Base-by-base conservation (phyloP, 2,888 invertebrate genomes). In the Rhagium mordax region DNA sequence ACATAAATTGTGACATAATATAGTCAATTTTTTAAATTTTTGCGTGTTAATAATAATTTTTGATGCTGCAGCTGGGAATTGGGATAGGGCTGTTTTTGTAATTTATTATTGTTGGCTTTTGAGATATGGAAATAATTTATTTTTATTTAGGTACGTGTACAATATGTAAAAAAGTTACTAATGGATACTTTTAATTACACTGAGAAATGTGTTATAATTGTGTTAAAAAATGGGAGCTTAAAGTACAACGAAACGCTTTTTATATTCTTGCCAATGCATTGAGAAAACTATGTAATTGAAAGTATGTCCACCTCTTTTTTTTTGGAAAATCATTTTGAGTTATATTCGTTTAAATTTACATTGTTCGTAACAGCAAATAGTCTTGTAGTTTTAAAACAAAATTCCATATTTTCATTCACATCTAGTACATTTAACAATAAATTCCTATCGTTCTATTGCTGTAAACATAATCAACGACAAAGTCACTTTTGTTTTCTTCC, bases 241-340 rank as follows among this genome's bases (percentile, higher is more conserved):
- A 62, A 74, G 74, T 75, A 77, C 77, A 78, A 77, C 77, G 77
- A 78, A 77, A 57, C 70, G 62, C 69, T 75, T 77, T 57, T 75
- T 71, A 67, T 65, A 64, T 55, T 72, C 76, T 76, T 76, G 76
- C 78, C 78, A 71, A 71, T 76, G 55, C 62, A 59, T 18, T 65
- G 60, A 61, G 61, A 24, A 29, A 8, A 5, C 41, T 15, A 15
- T 74, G 75, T 74, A 74, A 71, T 73, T 77, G 66, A 74, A 70
- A 74, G 64, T 72, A 69, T 73, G 62, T 59, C 65, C 41, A 57
- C 49, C 55, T 57, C 64, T 55, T 64, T 70, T 65, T 55, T 55
- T 33, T 20, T 3, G 24, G 6, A 24, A 3, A 18, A 8, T 55
- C 57, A 13, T 24, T 24, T 41, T 20, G 8, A 51, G 20, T 8